Percentiles rank a stretch among this genome's conserved stretches.
Conservation (phyloP, 2,888 invertebrate genomes). For the Xylocampa areola region DNA sequence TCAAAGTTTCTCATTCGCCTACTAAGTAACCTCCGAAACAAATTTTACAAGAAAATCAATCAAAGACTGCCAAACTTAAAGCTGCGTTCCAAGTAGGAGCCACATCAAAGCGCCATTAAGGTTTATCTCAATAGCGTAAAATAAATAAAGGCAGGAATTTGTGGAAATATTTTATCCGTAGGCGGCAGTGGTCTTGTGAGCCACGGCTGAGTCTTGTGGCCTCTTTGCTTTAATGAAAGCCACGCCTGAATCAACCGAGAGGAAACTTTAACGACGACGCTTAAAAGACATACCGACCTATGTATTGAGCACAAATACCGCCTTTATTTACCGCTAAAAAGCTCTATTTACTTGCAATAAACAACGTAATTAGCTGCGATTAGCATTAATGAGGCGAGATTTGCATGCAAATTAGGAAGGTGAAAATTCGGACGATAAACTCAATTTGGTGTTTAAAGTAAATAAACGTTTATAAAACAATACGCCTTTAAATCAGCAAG, state of each 20-base stretch:
- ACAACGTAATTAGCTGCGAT: slow-evolving; percentile 32
- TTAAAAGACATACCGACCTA: slow-evolving; percentile 70
- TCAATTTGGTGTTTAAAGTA: slow-evolving; percentile 51
- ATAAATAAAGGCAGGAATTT: slow-evolving; percentile 87
- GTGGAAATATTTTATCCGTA: slow-evolving; percentile 84
- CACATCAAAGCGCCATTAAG: slow-evolving; percentile 88
- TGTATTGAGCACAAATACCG: slow-evolving; percentile 63
- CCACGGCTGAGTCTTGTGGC: slow-evolving; percentile 78
- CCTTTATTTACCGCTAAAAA: slow-evolving; percentile 64
- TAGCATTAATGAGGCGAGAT: slow-evolving; percentile 30
- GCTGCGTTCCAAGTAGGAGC: slow-evolving; percentile 75
- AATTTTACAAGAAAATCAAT: slow-evolving; percentile 84
- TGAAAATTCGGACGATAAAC: slow-evolving; percentile 24
- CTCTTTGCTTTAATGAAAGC: slow-evolving; percentile 86
- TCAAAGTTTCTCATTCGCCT: slow-evolving; percentile 61
- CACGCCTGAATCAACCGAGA: slow-evolving; percentile 74
- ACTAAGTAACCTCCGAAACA: slow-evolving; percentile 66
- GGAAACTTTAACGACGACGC: slow-evolving; percentile 77
- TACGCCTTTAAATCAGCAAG: slow-evolving; percentile 80
- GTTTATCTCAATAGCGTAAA: slow-evolving; percentile 86
- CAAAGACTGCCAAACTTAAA: slow-evolving; percentile 83
- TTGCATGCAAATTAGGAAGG: slow-evolving; percentile 32
- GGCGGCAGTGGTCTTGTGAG: slow-evolving; percentile 72
- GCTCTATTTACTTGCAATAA: slow-evolving; percentile 20
- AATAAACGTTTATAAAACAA: slow-evolving; percentile 76